Base-by-base conservation (phyloP, 2,797 vertebrate genomes). In the Holocentrus rufus region DNA sequence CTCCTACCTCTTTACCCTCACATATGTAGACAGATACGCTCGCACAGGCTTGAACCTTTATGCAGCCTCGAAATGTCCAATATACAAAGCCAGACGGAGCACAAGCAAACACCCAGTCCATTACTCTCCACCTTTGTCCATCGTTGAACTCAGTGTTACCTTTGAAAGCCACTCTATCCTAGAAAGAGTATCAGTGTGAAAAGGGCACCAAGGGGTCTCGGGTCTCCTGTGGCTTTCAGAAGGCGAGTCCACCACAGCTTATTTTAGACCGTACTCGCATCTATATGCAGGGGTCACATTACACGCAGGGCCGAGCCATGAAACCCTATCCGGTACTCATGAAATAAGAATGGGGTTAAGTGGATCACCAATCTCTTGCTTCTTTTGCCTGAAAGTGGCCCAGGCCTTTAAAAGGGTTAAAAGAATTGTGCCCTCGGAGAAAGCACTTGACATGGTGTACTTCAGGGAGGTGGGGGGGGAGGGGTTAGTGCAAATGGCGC, bases 271-370 rank as follows among this genome's bases (percentile, higher is more conserved):
- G 74, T 31, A 81, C 83, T 86, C 67, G 69, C 71, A 46, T 85
- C 79, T 54, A 23, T 57, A 76, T 74, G 80, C 59, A 80, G 15
- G 83, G 89, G 85, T 90, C 87, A 87, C 82, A 87, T 91, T 90
- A 91, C 89, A 90, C 87, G 74, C 60, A 86, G 76, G 77, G 64
- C 69, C 50, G 18, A 79, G 77, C 76, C 74, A 79, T 80, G 90
- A 92, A 90, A 91, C 69, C 47, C 86, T 79, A 90, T 82, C 87
- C 50, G 5, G 71, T 68, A 62, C 90, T 93, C 88, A 74, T 84
- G 79, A 85, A 92, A 93, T 87, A 90, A 86, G 85, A 88, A 90
- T 79, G 81, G 75, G 73, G 82, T 87, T 83, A 81, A 84, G 87
- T 86, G 82, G 87, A 90, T 74, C 76, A 74, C 76, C 49, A 47